These are phyloP conservation scores for Sclerurus mexicanus DNA, from an alignment of 2,113 vertebrate genomes.

Conservation along the genomic window DNA sequence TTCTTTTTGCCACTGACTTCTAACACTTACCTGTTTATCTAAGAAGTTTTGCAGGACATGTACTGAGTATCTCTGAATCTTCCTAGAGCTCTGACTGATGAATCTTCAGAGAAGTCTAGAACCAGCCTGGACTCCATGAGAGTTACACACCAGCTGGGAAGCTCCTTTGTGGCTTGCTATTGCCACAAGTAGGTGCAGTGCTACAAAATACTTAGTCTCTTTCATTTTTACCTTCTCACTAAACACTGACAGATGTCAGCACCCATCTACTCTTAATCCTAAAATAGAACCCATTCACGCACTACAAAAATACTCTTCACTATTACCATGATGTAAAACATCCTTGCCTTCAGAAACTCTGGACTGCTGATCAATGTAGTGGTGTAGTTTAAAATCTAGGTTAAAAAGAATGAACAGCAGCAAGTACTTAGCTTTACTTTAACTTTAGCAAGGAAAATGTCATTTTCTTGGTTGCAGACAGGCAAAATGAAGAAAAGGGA, in stretches of 20 bases:
- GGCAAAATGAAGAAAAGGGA: background rate
- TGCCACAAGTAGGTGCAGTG: background rate
- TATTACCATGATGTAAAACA: background rate
- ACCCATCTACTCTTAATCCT: background rate
- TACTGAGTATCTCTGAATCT: background rate
- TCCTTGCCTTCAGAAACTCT: background rate
- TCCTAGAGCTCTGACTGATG: background rate
- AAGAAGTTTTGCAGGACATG: background rate
- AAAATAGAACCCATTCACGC: conserved; percentile 14
- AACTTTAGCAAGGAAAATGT: background rate
- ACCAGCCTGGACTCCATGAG: background rate
- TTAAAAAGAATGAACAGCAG: background rate
- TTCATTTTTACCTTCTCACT: conserved; percentile 19
- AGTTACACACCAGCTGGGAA: background rate
- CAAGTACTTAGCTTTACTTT: background rate
- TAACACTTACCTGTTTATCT: background rate
- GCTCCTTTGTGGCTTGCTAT: background rate
- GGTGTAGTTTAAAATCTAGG: background rate
- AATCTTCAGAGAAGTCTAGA: background rate
- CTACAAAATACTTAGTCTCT: background rate
- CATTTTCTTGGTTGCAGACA: background rate
- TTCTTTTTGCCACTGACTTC: background rate
- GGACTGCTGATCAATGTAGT: background rate
- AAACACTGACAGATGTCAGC: conserved; percentile 7
- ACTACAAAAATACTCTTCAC: background rate